Evolutionary conservation across 2,888 invertebrate species (phyloP), one percentile per base, ranked within the genome.

Genomic region (Pecten maximus): DNA sequence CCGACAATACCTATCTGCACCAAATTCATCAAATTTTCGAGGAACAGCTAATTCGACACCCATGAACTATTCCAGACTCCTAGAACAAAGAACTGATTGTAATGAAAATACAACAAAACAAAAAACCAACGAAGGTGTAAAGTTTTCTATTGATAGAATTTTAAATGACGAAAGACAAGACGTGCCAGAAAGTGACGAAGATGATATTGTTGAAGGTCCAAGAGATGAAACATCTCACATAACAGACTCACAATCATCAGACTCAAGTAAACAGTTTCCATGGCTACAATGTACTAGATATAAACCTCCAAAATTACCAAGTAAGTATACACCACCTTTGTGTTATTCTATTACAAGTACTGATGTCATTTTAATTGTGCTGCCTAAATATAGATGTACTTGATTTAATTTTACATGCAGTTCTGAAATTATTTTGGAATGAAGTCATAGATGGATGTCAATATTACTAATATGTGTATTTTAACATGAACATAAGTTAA

Each of bases 281-380:
- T 96, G 96, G 96, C 91, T 96, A 40, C 96, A 96, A 74, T 96
- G 96, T 90, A 96, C 96, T 2, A 91, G 96, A 89, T 96, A 96
- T 92, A 96, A 96, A 90, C 96, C 96, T 28, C 96, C 96, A 35
- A 96, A 96, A 92, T 91, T 96, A 40, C 96, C 95, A 91, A 91
- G 96, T 96, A 94, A 96, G 96, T 94, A 54, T 40, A 40, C 12
- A 87, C 23, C n/a, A n/a, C n/a, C n/a, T n/a, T n/a, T n/a, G n/a
- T n/a, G n/a, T n/a, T n/a, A n/a, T n/a, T n/a, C n/a, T n/a, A n/a
- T n/a, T n/a, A n/a, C n/a, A n/a, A n/a, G n/a, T n/a, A n/a, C n/a
- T n/a, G n/a, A n/a, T n/a, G n/a, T n/a, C n/a, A n/a, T n/a, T n/a
- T n/a, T n/a, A n/a, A n/a, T n/a, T n/a, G n/a, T n/a, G n/a, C n/a